phyloP scores from a whole-genome alignment of 2,888 invertebrate species.

The Rhopalosiphum nymphaeae region DNA sequence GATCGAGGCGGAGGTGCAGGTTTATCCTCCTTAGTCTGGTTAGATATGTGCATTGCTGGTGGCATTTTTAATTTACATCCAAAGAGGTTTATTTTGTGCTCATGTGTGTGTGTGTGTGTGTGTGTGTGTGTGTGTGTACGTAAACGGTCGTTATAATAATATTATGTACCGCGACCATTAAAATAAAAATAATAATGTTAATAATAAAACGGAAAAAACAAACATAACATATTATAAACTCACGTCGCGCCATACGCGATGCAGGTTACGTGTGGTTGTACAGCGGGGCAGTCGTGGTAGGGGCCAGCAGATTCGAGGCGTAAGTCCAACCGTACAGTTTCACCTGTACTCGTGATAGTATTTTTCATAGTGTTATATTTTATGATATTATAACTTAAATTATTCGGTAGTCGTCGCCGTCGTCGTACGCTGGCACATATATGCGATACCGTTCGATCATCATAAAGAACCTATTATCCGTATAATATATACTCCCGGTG shows the following conservation, averaged over 20 bases:
- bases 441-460: neutral
- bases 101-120: too few species aligned
- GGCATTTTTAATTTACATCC: constrained; percentile 60
- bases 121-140: neutral
- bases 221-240: neutral
- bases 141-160: constrained; percentile 26
- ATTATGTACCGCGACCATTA: neutral
- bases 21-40: neutral
- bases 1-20: neutral
- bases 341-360: neutral
- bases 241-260: neutral
- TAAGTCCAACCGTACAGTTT: neutral
- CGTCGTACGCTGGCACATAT: neutral
- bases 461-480: neutral
- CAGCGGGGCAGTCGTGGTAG: neutral
- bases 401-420: neutral
- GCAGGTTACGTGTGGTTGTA: neutral
- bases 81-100: constrained; percentile 37
- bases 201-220: constrained; percentile 45
- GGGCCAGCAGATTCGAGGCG: neutral
- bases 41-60: constrained; percentile 25
- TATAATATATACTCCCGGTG: neutral
- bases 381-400: neutral
- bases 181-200: constrained; percentile 16
- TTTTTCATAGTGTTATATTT: neutral